A percentile compares a stretch with the other conserved stretches of the same genome.
Evolutionary conservation across 2,113 vertebrate species (phyloP).

Genomic region (Fulica atra): DNA sequence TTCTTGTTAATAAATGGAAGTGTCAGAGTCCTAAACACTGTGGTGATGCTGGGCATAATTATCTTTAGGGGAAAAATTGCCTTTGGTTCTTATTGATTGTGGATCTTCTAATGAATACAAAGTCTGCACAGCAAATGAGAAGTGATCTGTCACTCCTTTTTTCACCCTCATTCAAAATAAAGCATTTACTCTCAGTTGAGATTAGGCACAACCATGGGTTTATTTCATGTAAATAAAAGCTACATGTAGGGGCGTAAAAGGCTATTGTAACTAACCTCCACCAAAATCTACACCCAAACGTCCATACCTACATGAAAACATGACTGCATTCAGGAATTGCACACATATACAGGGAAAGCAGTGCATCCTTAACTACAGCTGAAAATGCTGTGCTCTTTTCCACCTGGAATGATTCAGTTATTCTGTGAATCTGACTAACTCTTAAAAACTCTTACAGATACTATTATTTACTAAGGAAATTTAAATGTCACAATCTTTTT

Average conservation of each 20-base stretch:
- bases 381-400: not conserved
- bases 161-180: not conserved
- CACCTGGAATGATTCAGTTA: not conserved
- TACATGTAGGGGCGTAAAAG: not conserved
- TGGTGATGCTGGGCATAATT: not conserved
- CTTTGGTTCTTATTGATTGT: slow-evolving; percentile 27
- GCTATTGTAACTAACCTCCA: not conserved
- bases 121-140: not conserved
- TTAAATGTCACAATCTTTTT: not conserved
- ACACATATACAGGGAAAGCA: not conserved
- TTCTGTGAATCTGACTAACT: not conserved
- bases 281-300: not conserved
- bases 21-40: not conserved
- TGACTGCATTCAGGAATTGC: not conserved
- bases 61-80: not conserved
- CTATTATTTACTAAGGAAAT: not conserved
- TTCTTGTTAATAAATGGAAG: not conserved
- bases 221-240: not conserved
- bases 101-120: not conserved
- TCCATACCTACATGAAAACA: not conserved
- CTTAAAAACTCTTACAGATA: not conserved
- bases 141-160: slow-evolving; percentile 6
- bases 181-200: not conserved
- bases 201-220: not conserved
- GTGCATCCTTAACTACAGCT: not conserved